Base-by-base conservation (phyloP, 2,888 invertebrate genomes). In the Deroplatys truncata region DNA sequence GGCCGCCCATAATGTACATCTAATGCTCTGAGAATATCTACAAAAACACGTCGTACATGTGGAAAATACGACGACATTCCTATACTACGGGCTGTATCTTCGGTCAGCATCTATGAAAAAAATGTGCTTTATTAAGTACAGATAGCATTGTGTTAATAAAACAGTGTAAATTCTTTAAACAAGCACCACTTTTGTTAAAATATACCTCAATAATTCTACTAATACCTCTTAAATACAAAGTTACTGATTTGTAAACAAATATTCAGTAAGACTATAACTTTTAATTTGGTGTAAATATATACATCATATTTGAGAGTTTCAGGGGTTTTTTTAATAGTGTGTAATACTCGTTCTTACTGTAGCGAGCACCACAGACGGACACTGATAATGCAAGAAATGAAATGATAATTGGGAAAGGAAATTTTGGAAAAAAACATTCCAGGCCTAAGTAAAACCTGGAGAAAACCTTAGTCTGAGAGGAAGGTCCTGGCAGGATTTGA, bases 1-100 rank as follows among this genome's bases (percentile, higher is more conserved):
- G 99, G 98, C n/a, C 99, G 95, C 0, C 99, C 99, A 91, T 99
- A 99, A 92, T 99, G 99, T 0, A 97, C 96, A 93, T 99, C 99
- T 86, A 99, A 93, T 0, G 99, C 98, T 85, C 98, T 95, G 89
- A 99, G 93, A 89, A 99, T 99, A 92, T 98, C 98, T 49, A 98
- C 99, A 93, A 99, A 97, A 0, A 99, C 98, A 91, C 99, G 96
- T 56, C 99, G 94, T 1, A 99, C 99, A 92, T 98, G 98, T 0
- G 98, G 98, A 93, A 99, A 99, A 93, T 99, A 99, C 0, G 98
- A 97, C 84, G 98, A 98, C 96, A 99, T 98, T 86, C 99, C 99
- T 91, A 99, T 99, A 91, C 98, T 98, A 90, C 98, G 95, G 0
- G 99, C 99, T 0, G 98, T 98, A 92, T 99, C 98, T 92, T 99